Evolutionary conservation across 1,140 invertebrate species (phyloP), one percentile per base, ranked within the genome.

Genomic region (Cydia fagiglandana): DNA sequence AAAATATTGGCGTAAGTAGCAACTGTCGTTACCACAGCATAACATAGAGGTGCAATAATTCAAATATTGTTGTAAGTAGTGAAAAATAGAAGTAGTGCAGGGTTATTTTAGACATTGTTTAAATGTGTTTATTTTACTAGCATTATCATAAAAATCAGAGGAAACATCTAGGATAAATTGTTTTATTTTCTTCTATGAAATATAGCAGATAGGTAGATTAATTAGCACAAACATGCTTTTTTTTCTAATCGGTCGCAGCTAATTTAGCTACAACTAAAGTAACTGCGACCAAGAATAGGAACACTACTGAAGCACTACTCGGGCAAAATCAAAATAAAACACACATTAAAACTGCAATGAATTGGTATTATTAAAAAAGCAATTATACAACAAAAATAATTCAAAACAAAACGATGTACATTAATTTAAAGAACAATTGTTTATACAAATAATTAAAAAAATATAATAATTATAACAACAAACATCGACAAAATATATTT

Each of bases 301-400:
- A 82, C 80, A 79, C 86, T 88, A 88, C 73, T 64, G 78, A 85
- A 87, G 83, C 83, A 75, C 86, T 91, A 91, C 86, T 80, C 80
- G 83, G 86, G 89, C 88, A 88, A 90, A 91, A 91, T 89, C 81
- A 93, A 93, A 94, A 94, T 93, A 94, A 94, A 94, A 94, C 93
- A 94, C 94, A 94, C 93, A 91, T 89, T 93, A 93, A 94, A 95
- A 95, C 94, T 94, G 94, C 93, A 94, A 94, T 94, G 94, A 94
- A 94, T 91, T 94, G 94, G 94, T 95, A 95, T 94, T 94, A 95
- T 94, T 94, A 95, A 94, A 94, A 94, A 94, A 94, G 94, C 94
- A 94, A 94, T 93, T 94, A 94, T 94, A 95, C 94, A 95, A 95
- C 94, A 94, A 94, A 94, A 94, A 94, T 94, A 94, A 94, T 93